Percentiles rank a stretch among this genome's conserved stretches.
These are phyloP conservation scores for Todiramphus chloris DNA, from an alignment of 2,113 vertebrate species.

Conservation along the genomic window DNA sequence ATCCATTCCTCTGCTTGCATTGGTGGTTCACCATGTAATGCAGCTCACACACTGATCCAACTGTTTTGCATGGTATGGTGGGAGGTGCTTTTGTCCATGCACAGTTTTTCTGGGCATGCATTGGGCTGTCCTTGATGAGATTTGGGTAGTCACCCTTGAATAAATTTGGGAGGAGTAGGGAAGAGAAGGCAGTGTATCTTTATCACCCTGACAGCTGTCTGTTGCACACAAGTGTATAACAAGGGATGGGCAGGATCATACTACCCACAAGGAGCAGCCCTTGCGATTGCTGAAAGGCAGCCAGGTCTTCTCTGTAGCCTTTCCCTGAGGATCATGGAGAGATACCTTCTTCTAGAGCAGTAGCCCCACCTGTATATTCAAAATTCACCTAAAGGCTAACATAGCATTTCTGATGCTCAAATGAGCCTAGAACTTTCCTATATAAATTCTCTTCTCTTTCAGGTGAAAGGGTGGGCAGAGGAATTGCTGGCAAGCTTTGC, in stretches of 20 bases:
- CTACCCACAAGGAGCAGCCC: not conserved
- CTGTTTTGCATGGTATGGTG: not conserved
- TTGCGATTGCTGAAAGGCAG: not conserved
- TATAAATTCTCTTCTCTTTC: not conserved
- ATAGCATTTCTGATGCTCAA: not conserved
- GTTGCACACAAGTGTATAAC: not conserved
- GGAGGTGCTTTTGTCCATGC: not conserved
- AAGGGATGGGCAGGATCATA: not conserved
- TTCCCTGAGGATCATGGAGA: not conserved
- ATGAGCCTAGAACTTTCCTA: not conserved
- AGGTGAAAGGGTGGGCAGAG: not conserved
- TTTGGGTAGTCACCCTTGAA: not conserved
- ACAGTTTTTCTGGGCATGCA: not conserved
- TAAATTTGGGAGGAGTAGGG: not conserved
- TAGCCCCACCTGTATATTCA: not conserved
- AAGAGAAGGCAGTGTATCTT: not conserved
- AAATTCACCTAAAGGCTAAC: not conserved
- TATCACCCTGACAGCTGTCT: not conserved
- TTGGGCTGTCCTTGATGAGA: not conserved
- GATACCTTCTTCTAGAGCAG: not conserved
- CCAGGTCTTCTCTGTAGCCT: not conserved
- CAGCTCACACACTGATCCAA: not conserved
- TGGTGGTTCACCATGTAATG: not conserved
- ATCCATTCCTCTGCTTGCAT: not conserved
- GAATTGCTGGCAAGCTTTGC: not conserved